Conservation (phyloP, 2,113 vertebrate species). For the Syngnathus floridae region DNA sequence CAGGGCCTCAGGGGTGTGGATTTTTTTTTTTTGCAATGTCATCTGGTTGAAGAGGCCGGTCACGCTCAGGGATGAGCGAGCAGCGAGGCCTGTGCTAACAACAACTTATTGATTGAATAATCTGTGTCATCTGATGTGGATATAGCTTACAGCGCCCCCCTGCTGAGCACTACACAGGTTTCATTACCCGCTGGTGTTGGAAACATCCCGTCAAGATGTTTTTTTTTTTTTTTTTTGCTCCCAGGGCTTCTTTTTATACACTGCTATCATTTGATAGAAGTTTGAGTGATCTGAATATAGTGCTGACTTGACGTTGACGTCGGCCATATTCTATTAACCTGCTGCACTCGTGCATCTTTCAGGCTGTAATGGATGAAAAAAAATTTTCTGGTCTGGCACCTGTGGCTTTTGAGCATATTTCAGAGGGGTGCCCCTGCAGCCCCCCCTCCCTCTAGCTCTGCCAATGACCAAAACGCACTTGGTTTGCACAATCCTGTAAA, state of each 20-base stretch:
- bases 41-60: slow-evolving; percentile 22
- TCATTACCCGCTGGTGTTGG: slow-evolving; percentile 20
- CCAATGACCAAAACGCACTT: background rate
- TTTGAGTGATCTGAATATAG: background rate
- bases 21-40: slow-evolving; percentile 15
- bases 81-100: slow-evolving; percentile 33
- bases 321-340: background rate
- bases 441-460: too few species aligned
- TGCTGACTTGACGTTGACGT: background rate
- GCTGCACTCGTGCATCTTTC: background rate
- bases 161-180: slow-evolving; percentile 45
- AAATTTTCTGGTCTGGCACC: too few species aligned
- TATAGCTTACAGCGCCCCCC: slow-evolving; percentile 65
- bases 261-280: background rate
- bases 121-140: slow-evolving; percentile 62
- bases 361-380: too few species aligned
- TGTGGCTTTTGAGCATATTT: too few species aligned
- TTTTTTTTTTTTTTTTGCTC: background rate
- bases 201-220: background rate
- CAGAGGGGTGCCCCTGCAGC: too few species aligned
- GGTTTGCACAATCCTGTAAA: background rate
- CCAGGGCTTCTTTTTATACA: background rate
- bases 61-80: slow-evolving; percentile 30
- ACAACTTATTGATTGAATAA: slow-evolving; percentile 77
- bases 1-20: slow-evolving; percentile 50